Conservation (phyloP, 2,797 vertebrate species). For the Enteromius afrohamiltoni region DNA sequence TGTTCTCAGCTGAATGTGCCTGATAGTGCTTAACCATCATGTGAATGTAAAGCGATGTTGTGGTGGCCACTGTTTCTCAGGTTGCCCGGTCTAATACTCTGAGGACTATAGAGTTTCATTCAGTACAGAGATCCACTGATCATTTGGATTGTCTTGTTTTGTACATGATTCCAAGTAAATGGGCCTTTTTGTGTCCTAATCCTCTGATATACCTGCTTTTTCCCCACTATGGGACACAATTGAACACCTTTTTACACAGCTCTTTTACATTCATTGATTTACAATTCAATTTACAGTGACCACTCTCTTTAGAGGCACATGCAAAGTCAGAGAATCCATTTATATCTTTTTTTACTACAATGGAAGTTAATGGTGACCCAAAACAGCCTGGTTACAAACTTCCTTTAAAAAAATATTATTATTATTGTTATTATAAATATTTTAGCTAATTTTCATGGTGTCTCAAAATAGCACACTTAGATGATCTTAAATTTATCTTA, state of each 20-base stretch:
- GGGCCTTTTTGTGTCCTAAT: constrained; percentile 4
- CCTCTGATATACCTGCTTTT: not conserved
- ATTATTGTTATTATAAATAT: too few species aligned
- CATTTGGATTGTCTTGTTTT: constrained; percentile 24
- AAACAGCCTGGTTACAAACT: too few species aligned
- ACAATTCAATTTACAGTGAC: not conserved
- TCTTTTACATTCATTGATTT: not conserved
- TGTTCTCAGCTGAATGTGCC: constrained; percentile 15
- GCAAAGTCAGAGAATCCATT: too few species aligned
- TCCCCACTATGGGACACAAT: not conserved
- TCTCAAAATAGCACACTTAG: too few species aligned
- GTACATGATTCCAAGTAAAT: constrained; percentile 1
- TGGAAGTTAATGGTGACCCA: too few species aligned
- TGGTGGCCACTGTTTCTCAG: constrained; percentile 38
- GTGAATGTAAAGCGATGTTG: constrained; percentile 46
- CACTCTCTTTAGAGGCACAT: too few species aligned
- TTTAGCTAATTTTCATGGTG: too few species aligned
- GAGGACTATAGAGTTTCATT: constrained; percentile 38
- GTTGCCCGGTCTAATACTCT: constrained; percentile 29
- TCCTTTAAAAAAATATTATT: too few species aligned
- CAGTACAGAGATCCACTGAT: constrained; percentile 26
- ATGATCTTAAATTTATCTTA: too few species aligned
- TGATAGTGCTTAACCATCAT: constrained; percentile 17
- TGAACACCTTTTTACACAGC: not conserved
- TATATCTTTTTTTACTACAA: too few species aligned